Evolutionary conservation across 35 echinoderm and acorn worm genomes (phyloP).

Genomic region (Chiridota heheva): DNA sequence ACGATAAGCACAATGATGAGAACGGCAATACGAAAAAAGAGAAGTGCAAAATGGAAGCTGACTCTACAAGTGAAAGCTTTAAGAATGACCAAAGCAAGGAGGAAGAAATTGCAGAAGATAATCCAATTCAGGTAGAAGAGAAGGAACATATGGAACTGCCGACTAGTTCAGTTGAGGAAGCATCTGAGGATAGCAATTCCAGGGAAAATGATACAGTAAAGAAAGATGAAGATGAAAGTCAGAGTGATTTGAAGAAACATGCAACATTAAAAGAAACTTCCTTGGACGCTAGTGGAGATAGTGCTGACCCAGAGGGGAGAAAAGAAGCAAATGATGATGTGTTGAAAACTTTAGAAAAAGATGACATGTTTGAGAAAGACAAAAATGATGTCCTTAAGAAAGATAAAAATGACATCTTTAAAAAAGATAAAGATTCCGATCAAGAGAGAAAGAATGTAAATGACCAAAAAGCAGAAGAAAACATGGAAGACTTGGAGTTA

Average conservation of each 20-base stretch:
- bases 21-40: not conserved
- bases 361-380: conserved; percentile 2
- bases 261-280: too few species aligned
- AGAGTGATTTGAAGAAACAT: too few species aligned
- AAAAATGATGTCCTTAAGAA: conserved; percentile 14
- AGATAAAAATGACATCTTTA: not conserved
- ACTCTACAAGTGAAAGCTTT: not conserved
- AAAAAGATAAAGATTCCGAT: not conserved
- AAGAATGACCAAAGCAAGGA: not conserved
- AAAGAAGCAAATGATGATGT: conserved; percentile 17
- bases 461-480: not conserved
- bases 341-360: conserved; percentile 29
- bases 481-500: not conserved
- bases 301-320: not conserved
- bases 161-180: not conserved
- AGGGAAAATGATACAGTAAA: too few species aligned
- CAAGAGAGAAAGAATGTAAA: not conserved
- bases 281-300: not conserved
- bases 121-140: not conserved
- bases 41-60: not conserved
- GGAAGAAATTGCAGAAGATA: not conserved
- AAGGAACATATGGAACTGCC: not conserved
- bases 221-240: too few species aligned
- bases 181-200: not conserved
- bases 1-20: too few species aligned